phyloP scores from a whole-genome alignment of 2,797 vertebrate species.

The Myotis daubentonii region DNA sequence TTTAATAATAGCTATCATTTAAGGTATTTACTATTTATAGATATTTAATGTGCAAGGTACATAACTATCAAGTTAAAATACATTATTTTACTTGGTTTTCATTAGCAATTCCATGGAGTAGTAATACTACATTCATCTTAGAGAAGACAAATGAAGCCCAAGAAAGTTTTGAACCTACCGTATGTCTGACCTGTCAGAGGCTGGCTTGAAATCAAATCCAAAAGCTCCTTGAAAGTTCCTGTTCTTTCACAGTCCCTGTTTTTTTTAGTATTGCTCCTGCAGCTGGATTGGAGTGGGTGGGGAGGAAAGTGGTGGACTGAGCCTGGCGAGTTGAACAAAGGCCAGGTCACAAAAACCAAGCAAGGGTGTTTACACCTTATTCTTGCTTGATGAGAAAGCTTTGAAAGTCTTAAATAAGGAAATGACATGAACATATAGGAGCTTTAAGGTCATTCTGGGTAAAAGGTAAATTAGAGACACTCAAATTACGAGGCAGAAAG shows the following conservation, averaged over 20 bases:
- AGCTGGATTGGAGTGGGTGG: neutral
- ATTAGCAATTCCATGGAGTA: neutral
- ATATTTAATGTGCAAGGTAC: neutral
- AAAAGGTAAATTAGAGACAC: neutral
- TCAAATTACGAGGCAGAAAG: neutral
- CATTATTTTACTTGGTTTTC: neutral
- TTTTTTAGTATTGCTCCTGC: neutral
- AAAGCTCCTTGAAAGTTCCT: neutral
- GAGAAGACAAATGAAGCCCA: neutral
- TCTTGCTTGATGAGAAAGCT: neutral
- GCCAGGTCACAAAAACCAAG: neutral
- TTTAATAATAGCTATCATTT: neutral
- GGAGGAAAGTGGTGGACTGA: neutral
- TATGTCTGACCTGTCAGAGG: neutral
- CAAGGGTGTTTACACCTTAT: neutral
- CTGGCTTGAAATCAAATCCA: neutral
- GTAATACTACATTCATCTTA: neutral
- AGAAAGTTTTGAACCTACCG: neutral
- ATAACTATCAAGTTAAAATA: constrained; percentile 7
- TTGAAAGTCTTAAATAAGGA: neutral
- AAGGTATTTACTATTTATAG: neutral
- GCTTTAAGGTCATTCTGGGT: neutral
- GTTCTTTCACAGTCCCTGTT: neutral
- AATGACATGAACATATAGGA: neutral
- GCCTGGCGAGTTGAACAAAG: neutral